A percentile compares a stretch with the other conserved stretches of the same genome.
phyloP scores from a whole-genome alignment of 2,888 invertebrate genomes.

The Caenorhabditis drosophilae region DNA sequence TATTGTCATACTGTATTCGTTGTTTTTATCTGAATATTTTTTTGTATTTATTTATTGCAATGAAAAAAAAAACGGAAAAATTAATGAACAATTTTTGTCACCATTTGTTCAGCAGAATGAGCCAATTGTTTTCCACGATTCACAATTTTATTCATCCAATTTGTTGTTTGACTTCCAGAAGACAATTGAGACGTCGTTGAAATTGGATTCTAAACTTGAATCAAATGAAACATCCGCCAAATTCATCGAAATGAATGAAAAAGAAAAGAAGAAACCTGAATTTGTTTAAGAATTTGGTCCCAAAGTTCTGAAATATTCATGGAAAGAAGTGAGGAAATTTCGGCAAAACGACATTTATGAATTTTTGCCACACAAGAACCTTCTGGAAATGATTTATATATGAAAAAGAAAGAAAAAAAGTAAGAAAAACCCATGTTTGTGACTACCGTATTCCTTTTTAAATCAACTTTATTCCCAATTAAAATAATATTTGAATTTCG shows the following conservation, averaged over 20 bases:
- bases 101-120: slow-evolving; percentile 62
- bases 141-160: slow-evolving; percentile 51
- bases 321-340: slow-evolving; percentile 57
- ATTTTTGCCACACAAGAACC: slow-evolving; percentile 64
- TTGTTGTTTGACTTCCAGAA: background rate
- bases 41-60: too few species aligned
- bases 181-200: background rate
- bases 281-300: slow-evolving; percentile 52
- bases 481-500: slow-evolving; percentile 41
- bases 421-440: slow-evolving; percentile 51
- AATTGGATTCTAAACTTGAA: background rate
- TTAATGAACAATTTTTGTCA: slow-evolving; percentile 27
- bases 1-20: too few species aligned
- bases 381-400: slow-evolving; percentile 44
- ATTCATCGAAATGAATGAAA: background rate
- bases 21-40: too few species aligned
- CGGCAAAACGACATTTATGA: slow-evolving; percentile 63
- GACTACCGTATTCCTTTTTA: slow-evolving; percentile 63
- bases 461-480: slow-evolving; percentile 65
- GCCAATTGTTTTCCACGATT: slow-evolving; percentile 57
- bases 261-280: slow-evolving; percentile 32
- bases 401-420: background rate
- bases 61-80: background rate
- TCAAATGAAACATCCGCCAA: too few species aligned
- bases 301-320: slow-evolving; percentile 61